Evolutionary conservation across 2,797 vertebrate genomes (phyloP), one percentile per base, ranked within the genome.

Genomic region (Pseudopleuronectes americanus): DNA sequence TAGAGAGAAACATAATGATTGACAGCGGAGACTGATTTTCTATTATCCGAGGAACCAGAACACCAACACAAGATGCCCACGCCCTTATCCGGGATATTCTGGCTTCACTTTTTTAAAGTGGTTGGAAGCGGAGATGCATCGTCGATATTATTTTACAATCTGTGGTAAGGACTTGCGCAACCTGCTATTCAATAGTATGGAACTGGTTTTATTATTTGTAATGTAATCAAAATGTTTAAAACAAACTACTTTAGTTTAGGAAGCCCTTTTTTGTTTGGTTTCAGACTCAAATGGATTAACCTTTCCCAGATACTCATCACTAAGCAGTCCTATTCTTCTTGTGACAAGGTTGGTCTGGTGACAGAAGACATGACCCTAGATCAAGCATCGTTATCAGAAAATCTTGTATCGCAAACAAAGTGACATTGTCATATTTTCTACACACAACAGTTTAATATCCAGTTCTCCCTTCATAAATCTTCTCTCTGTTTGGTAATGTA

Each of bases 391-490:
- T 45, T 16, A 23, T 55, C 23, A 49, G 53, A 12, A 77, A 71
- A 54, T 69, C 45, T 74, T 69, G 21, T 56, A 74, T 75, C 69
- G 60, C 51, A 79, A 74, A 75, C 26, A 76, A 76, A 68, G 48
- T 17, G 64, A 77, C 24, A 83, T 51, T 62, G 8, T 33, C 51
- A 48, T 63, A 45, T 67, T 21, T 54, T 69, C 28, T 58, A 55
- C 48, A 62, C 49, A 77, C 48, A 69, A 57, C 45, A 63, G 58
- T 71, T 56, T 53, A 77, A 52, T 58, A 71, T 87, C 80, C 76
- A 84, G 79, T 80, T 84, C 53, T 82, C 82, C 76, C 68, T 83
- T 87, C 71, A 82, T 77, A 78, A 77, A 80, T 47, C 6, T 64
- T 49, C 6, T 67, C 48, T 64, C 31, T 67, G 43, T 62, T 24